These are phyloP conservation scores for Diabrotica undecimpunctata DNA, from an alignment of 1,140 invertebrate species.

Conservation along the genomic window DNA sequence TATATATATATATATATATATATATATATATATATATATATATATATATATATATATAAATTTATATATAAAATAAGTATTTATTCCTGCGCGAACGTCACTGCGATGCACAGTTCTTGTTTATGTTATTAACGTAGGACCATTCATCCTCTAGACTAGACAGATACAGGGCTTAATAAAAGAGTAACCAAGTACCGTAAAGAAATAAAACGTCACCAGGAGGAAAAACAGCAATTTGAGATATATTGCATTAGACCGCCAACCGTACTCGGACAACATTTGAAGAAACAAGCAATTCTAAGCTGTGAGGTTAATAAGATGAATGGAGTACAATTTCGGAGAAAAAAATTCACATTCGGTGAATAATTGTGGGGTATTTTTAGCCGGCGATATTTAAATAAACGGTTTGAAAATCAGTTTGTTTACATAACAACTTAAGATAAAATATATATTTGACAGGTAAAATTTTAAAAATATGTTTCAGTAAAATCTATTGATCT, in stretches of 20 bases:
- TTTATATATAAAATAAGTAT: no score
- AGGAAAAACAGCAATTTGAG: conserved; percentile 23
- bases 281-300: conserved; percentile 12
- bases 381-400: no score
- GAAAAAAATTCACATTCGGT: not conserved
- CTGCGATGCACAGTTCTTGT: conserved; percentile 4
- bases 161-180: conserved; percentile 34
- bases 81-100: not conserved
- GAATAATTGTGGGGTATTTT: no score
- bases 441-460: no score
- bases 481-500: no score
- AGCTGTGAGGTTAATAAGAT: conserved; percentile 9
- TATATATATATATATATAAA: no score
- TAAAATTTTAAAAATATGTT: no score
- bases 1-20: no score
- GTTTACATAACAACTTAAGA: no score
- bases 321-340: not conserved
- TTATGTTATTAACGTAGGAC: conserved; percentile 44
- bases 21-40: no score
- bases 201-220: conserved; percentile 30
- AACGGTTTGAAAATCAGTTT: no score
- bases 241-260: conserved; percentile 13
- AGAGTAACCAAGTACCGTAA: conserved; percentile 32
- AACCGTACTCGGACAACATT: conserved; percentile 11
- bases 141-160: conserved; percentile 34